Evolutionary conservation across 1,140 invertebrate genomes (phyloP).

Genomic region (Heliconius hewitsoni): DNA sequence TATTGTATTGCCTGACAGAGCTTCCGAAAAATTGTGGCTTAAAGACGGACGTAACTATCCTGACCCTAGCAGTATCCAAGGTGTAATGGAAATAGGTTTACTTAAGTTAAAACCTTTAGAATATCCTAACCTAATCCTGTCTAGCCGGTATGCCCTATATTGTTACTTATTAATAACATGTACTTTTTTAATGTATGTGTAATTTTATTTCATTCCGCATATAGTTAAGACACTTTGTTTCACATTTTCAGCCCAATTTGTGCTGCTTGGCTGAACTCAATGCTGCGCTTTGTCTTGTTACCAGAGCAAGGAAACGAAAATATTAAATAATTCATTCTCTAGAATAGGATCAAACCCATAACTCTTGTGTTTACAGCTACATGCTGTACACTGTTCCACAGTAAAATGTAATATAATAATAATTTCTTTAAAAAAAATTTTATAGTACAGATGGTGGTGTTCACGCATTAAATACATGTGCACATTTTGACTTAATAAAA

Average conservation of each 20-base stretch:
- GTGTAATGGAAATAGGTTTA: conserved; percentile 83
- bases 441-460: conserved; percentile 88
- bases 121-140: conserved; percentile 80
- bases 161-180: background rate
- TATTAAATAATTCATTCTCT: too few species aligned
- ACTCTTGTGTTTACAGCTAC: too few species aligned
- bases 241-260: too few species aligned
- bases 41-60: conserved; percentile 57
- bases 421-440: background rate
- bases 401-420: background rate
- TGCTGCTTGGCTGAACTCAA: too few species aligned
- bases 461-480: conserved; percentile 84
- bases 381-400: too few species aligned
- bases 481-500: conserved; percentile 84
- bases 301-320: too few species aligned
- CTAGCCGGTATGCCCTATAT: conserved; percentile 83
- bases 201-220: too few species aligned
- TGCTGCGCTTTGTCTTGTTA: too few species aligned
- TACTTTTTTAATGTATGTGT: too few species aligned
- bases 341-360: too few species aligned
- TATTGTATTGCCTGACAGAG: conserved; percentile 43
- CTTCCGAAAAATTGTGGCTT: conserved; percentile 69
- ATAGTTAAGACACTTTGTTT: too few species aligned
- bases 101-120: conserved; percentile 73
- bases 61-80: conserved; percentile 84